Evolutionary conservation across 2,113 vertebrate genomes (phyloP).

Genomic region (Melanostigma gelatinosum): DNA sequence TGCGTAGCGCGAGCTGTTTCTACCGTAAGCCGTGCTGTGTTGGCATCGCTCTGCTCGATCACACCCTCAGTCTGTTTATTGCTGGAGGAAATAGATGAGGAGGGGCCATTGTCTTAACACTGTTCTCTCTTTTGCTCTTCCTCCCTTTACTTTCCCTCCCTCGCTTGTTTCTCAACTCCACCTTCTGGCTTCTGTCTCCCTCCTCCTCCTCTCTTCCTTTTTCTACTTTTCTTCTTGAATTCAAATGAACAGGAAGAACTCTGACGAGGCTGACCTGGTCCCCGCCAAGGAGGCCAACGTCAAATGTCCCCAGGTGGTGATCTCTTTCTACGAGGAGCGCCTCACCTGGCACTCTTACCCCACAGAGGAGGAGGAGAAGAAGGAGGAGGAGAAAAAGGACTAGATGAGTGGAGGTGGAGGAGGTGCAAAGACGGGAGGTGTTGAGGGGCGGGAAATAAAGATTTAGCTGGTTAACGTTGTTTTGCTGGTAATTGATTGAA

Average conservation of each 20-base stretch:
- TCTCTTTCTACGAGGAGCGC: conserved; percentile 97
- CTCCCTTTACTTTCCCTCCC: neutral
- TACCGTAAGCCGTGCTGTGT: no score
- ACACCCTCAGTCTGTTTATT: neutral
- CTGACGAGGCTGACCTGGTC: conserved; percentile 95
- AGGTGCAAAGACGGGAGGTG: conserved; percentile 6
- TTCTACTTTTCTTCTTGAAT: neutral
- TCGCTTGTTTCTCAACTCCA: neutral
- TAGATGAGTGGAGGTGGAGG: conserved; percentile 78
- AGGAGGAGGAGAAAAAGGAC: conserved; percentile 88
- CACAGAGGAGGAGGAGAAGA: conserved; percentile 97
- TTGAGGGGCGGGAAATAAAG: conserved; percentile 52
- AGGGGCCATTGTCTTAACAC: neutral
- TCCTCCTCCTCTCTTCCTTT: neutral
- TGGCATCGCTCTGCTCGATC: no score
- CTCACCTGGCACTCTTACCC: conserved; percentile 98
- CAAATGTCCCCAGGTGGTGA: conserved; percentile 98
- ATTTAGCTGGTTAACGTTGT: conserved; percentile 31
- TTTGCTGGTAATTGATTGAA: conserved; percentile 21
- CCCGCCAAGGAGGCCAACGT: conserved; percentile 98
- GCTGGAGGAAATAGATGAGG: neutral
- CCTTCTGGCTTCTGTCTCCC: no score
- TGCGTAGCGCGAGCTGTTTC: no score
- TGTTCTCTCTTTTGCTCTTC: neutral
- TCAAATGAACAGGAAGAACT: conserved; percentile 89